Evolutionary conservation across 1,140 invertebrate species (phyloP).

Genomic region (Conus ventricosus): DNA sequence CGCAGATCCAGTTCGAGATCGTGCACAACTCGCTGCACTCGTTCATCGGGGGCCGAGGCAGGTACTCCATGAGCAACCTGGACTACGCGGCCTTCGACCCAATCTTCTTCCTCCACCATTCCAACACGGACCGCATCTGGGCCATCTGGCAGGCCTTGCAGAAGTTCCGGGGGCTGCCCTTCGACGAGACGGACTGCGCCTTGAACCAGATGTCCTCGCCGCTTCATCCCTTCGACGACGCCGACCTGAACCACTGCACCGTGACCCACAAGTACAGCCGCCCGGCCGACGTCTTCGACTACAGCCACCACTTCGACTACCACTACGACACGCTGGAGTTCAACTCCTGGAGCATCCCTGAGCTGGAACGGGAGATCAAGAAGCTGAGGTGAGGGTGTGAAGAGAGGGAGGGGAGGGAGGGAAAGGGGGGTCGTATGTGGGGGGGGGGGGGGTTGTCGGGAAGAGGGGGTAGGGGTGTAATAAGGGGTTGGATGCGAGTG

Average conservation of each 20-base stretch:
- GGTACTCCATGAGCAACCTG: slow-evolving; percentile 44
- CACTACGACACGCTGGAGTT: slow-evolving; percentile 49
- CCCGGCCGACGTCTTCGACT: slow-evolving; percentile 48
- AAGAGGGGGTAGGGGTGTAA: too few species aligned
- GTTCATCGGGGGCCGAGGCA: slow-evolving; percentile 42
- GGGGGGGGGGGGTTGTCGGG: too few species aligned
- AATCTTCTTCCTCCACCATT: slow-evolving; percentile 47
- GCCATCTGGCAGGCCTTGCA: slow-evolving; percentile 56
- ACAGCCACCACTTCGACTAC: slow-evolving; percentile 50
- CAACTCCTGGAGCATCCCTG: slow-evolving; percentile 43
- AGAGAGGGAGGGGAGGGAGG: too few species aligned
- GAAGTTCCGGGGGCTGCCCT: slow-evolving; percentile 38
- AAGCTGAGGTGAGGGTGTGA: not conserved
- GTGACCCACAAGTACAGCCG: slow-evolving; percentile 36
- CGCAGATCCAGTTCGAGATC: slow-evolving; percentile 51
- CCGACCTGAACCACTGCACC: slow-evolving; percentile 29
- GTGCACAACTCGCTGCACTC: slow-evolving; percentile 50
- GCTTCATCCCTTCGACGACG: slow-evolving; percentile 45
- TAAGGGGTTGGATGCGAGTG: too few species aligned
- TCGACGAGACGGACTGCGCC: slow-evolving; percentile 46
- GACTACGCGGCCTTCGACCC: slow-evolving; percentile 50
- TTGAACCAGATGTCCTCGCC: slow-evolving; percentile 44
- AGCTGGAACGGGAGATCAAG: slow-evolving; percentile 42
- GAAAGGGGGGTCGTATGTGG: too few species aligned
- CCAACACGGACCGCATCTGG: slow-evolving; percentile 49